phyloP scores from a whole-genome alignment of 2,888 invertebrate genomes.

The Anthophora plumipes region DNA sequence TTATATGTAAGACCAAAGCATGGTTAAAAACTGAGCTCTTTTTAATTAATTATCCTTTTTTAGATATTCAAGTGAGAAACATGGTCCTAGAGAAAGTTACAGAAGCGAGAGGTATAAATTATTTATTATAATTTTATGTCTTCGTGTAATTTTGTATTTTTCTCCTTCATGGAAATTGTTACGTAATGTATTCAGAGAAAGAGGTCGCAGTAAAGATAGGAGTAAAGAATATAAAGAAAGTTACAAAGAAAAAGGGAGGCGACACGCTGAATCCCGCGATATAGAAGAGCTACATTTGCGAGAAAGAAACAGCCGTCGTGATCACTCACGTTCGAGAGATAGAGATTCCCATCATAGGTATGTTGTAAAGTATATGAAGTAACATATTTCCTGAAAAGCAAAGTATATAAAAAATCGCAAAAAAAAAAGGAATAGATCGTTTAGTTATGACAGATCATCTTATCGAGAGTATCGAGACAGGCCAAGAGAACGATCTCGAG shows the following conservation, averaged over 20 bases:
- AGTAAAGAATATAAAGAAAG: slow-evolving; percentile 38
- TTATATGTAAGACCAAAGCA: neutral
- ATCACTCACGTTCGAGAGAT: slow-evolving; percentile 55
- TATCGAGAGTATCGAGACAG: slow-evolving; percentile 59
- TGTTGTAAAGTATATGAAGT: neutral
- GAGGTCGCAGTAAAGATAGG: slow-evolving; percentile 30
- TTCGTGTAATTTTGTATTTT: neutral
- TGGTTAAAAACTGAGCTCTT: neutral
- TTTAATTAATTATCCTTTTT: slow-evolving; percentile 16
- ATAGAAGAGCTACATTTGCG: slow-evolving; percentile 1
- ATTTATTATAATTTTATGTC: slow-evolving; percentile 1
- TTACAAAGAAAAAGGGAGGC: slow-evolving; percentile 6
- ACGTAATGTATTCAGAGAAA: slow-evolving; percentile 18
- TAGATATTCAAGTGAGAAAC: slow-evolving; percentile 40
- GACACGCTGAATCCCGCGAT: neutral
- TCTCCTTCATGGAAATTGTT: neutral
- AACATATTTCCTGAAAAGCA: neutral
- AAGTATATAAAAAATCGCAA: neutral
- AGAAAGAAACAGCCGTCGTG: slow-evolving; percentile 12
- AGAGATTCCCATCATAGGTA: slow-evolving; percentile 50
- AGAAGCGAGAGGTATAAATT: slow-evolving; percentile 50
- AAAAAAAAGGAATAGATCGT: slow-evolving; percentile 46
- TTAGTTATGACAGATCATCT: slow-evolving; percentile 45
- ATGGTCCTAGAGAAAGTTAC: slow-evolving; percentile 5
- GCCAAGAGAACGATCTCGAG: slow-evolving; percentile 61